phyloP scores from a whole-genome alignment of 2,113 vertebrate genomes.

The Setophaga kirtlandii region DNA sequence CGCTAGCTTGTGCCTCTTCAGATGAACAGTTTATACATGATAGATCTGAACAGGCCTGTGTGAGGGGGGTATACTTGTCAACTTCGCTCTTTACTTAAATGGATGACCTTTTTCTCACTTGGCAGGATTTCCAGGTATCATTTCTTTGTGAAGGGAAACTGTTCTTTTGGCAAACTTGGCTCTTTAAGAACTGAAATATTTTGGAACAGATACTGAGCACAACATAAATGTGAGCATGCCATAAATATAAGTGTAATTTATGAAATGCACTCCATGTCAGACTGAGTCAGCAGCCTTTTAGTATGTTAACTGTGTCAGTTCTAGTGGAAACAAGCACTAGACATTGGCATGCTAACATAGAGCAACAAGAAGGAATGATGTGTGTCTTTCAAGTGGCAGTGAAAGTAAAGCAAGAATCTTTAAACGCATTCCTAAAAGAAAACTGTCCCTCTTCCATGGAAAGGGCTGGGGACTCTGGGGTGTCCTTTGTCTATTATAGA shows the following conservation, averaged over 20 bases:
- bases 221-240: not conserved
- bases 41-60: not conserved
- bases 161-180: slow-evolving; percentile 6
- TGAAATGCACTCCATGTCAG: not conserved
- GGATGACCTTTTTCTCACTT: slow-evolving; percentile 32
- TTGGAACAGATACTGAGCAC: not conserved
- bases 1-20: not conserved
- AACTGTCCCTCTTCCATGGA: not conserved
- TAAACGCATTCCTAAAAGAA: not conserved
- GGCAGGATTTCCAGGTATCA: not conserved
- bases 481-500: not conserved
- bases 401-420: not conserved
- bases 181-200: slow-evolving; percentile 25
- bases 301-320: not conserved
- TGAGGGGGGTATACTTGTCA: not conserved
- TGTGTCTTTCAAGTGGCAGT: not conserved
- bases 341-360: not conserved
- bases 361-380: not conserved
- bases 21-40: not conserved
- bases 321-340: not conserved
- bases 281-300: not conserved
- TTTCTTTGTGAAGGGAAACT: slow-evolving; percentile 18
- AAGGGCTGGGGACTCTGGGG: not conserved
- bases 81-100: not conserved
- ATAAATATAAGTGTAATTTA: not conserved